Percentiles rank a stretch among this genome's conserved stretches.
These are phyloP conservation scores for Equus przewalskii DNA, from an alignment of 2,113 vertebrate genomes.

Conservation along the genomic window DNA sequence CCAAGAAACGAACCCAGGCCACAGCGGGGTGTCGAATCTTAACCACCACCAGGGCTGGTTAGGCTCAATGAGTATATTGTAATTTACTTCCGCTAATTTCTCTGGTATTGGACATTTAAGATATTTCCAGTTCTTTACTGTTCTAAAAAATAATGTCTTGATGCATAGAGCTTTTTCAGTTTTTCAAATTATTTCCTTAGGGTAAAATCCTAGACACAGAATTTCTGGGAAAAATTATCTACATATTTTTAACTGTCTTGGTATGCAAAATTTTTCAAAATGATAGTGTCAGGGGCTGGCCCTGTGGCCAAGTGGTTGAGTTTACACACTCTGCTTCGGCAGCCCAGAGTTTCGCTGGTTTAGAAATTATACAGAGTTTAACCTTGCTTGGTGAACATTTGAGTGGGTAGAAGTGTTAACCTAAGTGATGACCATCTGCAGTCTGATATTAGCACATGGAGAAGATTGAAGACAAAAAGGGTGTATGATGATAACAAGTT, in stretches of 20 bases:
- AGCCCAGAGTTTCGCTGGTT: too few relatives aligned
- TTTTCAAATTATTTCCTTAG: slow-evolving; percentile 36
- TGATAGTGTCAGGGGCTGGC: background rate
- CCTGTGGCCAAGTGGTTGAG: too few relatives aligned
- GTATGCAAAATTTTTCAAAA: slow-evolving; percentile 33
- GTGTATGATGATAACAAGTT: background rate
- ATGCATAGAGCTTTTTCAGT: background rate
- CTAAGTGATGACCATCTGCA: background rate
- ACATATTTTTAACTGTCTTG: slow-evolving; percentile 35
- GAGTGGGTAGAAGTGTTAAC: background rate
- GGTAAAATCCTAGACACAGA: background rate
- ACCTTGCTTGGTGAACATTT: background rate
- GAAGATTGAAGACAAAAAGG: background rate
- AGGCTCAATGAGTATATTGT: background rate
- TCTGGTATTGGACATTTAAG: background rate
- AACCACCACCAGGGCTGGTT: too few relatives aligned
- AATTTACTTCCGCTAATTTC: background rate
- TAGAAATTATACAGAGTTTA: background rate
- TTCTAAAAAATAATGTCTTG: slow-evolving; percentile 26
- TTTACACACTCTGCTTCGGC: too few relatives aligned
- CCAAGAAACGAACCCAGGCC: too few relatives aligned
- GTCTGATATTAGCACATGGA: background rate
- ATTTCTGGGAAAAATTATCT: slow-evolving; percentile 11
- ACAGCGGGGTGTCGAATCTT: too few relatives aligned
- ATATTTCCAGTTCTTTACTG: background rate